Evolutionary conservation across 2,888 invertebrate genomes (phyloP).

Genomic region (Oxystoma pomonae): DNA sequence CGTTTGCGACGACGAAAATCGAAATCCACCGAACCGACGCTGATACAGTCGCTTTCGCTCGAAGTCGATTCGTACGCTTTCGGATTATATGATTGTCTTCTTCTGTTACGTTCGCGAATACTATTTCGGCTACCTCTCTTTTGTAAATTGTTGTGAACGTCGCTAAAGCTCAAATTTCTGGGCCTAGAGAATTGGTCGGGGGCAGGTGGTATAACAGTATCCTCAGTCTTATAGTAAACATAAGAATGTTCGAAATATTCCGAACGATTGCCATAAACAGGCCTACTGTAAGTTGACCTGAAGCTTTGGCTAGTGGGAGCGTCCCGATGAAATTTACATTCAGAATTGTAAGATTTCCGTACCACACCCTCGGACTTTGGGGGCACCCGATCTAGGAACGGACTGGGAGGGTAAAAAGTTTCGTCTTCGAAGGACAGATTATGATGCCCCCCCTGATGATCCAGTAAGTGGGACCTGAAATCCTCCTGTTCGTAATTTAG

Average conservation of each 20-base stretch:
- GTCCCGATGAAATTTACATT: conserved; percentile 33
- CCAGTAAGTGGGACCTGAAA: conserved; percentile 23
- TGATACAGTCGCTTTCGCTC: conserved; percentile 50
- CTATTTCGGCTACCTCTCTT: conserved; percentile 45
- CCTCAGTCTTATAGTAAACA: conserved; percentile 38
- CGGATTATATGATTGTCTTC: conserved; percentile 57
- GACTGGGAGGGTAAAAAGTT: conserved; percentile 27
- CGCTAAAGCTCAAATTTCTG: conserved; percentile 37
- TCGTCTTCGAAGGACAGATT: conserved; percentile 38
- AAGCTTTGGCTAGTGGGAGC: conserved; percentile 16
- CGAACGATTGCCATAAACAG: conserved; percentile 29
- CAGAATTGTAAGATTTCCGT: conserved; percentile 42
- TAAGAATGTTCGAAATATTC: conserved; percentile 39
- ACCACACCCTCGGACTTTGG: conserved; percentile 48
- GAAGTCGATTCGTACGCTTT: conserved; percentile 54
- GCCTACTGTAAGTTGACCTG: conserved; percentile 14
- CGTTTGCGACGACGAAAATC: conserved; percentile 45
- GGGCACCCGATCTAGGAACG: conserved; percentile 42
- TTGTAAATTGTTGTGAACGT: conserved; percentile 38
- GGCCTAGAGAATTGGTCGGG: conserved; percentile 28
- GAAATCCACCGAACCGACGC: conserved; percentile 46
- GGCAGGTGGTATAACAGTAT: conserved; percentile 1
- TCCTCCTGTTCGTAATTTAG: conserved; percentile 26
- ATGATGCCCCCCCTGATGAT: conserved; percentile 36
- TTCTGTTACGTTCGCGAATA: conserved; percentile 52